Evolutionary conservation across 2,888 invertebrate genomes (phyloP), one percentile per base, ranked within the genome.

Genomic region (Camptogramma bilineatum): DNA sequence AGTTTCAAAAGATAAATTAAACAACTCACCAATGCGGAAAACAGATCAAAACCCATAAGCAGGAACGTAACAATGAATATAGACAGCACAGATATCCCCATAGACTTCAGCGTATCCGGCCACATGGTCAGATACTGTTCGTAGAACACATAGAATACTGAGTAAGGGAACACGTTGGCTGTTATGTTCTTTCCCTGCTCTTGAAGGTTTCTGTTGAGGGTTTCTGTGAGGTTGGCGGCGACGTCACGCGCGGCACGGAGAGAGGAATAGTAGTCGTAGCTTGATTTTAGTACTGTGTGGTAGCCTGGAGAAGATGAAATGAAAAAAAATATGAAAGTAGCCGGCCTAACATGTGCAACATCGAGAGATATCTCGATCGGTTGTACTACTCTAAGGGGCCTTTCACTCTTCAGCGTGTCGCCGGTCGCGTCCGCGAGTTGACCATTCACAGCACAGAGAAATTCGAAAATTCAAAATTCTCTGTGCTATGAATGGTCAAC

Each of bases 111-210:
- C 0, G 98, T 97, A 79, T 99, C 98, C 0, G 96, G 94, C 96
- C 98, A 98, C 95, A 99, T 98, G 8, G 98, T 98, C 71, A 99
- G 93, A 88, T 99, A 99, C 91, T 99, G 99, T 85, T 99, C 99
- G 85, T 99, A 99, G 93, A 98, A 99, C 24, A 99, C 99, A 86
- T 99, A 99, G 93, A 99, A 99, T 55, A 99, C 95, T 0, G 97
- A 98, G 92, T 99, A 97, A 0, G 97, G 97, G 85, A 97, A 97
- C 69, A 97, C 97, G 84, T 95, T 95, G 24, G 96, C 94, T 0
- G 90, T 89, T 0, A 76, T 73, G 46, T 84, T 87, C 61, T 83
- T 78, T 18, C 94, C 94, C 21, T 84, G 80, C 0, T 86, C 88
- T 57, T 85, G 89, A 0, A 95, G 82, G 69, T 96, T 94, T 0